Percentiles rank a stretch among this genome's conserved stretches.
Evolutionary conservation across 30 jellyfish, hydroid and myxozoan species (phyloP).

Genomic region (Hydractinia symbiolongicarpus): DNA sequence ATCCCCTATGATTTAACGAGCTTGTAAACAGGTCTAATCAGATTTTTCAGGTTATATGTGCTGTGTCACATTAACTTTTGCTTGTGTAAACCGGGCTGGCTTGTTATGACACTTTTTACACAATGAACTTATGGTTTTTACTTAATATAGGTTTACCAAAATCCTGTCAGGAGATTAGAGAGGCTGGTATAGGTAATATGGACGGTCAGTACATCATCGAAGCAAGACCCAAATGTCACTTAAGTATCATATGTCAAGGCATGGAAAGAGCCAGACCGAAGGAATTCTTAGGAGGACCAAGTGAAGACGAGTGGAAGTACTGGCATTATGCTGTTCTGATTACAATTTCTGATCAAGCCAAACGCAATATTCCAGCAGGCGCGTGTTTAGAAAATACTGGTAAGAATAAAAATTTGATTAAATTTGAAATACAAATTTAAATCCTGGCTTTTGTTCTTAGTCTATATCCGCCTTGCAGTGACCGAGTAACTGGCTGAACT

Average conservation of each 20-base stretch:
- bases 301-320: constrained; percentile 65
- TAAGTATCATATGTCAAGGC: constrained; percentile 82
- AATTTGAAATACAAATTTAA: not conserved
- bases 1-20: too few relatives aligned
- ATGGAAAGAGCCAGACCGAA: constrained; percentile 71
- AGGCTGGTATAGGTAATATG: constrained; percentile 58
- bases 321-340: constrained; percentile 79
- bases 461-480: not conserved
- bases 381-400: constrained; percentile 93
- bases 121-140: not conserved
- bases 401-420: not conserved
- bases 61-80: too few relatives aligned
- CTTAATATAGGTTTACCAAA: constrained; percentile 58
- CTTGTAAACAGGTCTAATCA: too few relatives aligned
- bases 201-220: constrained; percentile 91
- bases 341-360: constrained; percentile 62
- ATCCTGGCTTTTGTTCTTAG: not conserved
- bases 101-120: too few relatives aligned
- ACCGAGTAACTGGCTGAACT: not conserved
- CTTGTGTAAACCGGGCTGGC: too few relatives aligned
- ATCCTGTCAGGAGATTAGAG: constrained; percentile 77
- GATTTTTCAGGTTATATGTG: too few relatives aligned
- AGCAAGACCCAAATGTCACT: constrained; percentile 77
- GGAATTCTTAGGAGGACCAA: constrained; percentile 92
- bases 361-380: constrained; percentile 68